phyloP scores from a whole-genome alignment of 2,113 vertebrate genomes.

The Dromiciops gliroides region DNA sequence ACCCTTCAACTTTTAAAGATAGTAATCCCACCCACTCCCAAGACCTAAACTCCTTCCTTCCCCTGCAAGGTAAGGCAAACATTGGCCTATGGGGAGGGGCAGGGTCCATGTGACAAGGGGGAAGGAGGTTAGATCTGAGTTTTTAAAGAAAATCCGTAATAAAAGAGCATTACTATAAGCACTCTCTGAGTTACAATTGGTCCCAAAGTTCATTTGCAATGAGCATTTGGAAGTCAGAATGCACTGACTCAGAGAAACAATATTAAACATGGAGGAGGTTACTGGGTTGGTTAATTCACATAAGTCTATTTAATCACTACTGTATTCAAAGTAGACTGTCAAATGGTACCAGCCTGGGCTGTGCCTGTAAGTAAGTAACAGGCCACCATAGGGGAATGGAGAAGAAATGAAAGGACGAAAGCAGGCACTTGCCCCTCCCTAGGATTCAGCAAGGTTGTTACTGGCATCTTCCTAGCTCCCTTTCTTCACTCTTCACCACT shows the following conservation, averaged over 20 bases:
- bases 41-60: neutral
- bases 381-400: neutral
- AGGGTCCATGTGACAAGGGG: neutral
- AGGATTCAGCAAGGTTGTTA: neutral
- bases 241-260: neutral
- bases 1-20: neutral
- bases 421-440: too few relatives aligned
- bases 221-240: neutral
- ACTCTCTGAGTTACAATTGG: neutral
- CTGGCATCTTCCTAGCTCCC: neutral
- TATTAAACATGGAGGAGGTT: neutral
- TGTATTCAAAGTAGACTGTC: neutral
- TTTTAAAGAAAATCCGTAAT: neutral
- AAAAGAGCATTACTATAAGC: neutral
- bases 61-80: neutral
- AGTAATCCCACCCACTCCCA: neutral
- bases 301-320: neutral
- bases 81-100: neutral
- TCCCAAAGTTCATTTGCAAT: neutral
- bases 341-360: neutral
- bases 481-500: neutral
- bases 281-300: neutral
- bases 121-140: neutral
- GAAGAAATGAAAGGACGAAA: neutral
- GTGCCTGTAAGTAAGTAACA: neutral